Base-by-base conservation (phyloP, 35 echinoderm and acorn worm genomes). In the Holothuria glaberrima region DNA sequence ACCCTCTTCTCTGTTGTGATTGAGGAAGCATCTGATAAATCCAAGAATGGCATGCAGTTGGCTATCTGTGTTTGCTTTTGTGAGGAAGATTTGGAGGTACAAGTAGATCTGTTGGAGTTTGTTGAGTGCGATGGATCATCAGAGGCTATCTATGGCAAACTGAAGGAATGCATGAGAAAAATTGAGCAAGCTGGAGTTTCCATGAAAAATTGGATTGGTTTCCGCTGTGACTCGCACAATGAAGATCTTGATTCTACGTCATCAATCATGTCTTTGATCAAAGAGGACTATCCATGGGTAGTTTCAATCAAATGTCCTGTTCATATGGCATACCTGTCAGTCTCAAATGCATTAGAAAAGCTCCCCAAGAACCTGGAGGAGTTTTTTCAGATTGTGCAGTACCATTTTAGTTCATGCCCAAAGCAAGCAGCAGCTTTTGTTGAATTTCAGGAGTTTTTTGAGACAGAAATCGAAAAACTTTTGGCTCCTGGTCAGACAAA, bases 201-300 rank as follows among this genome's bases (percentile, higher is more conserved):
- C 48, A 84, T 84, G 59, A 61, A 84, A 28, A 84, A 84, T 21
- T 84, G 80, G 80, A 84, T 84, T 18, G 80, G 54, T 58, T 84
- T 84, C 27, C 80, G 80, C 20, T 62, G 80, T 12, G 80, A 84
- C 12, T 24, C 58, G 20, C 58, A 48, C 52, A 59, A 35, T 17
- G 54, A 26, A 48, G 56, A 30, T 21, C 50, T 54, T 12, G 32
- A 61, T 61, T 12, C 30, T 5, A 10, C 54, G 9, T 48, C 44
- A 21, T 84, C 80, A 34, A 13, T 84, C 19, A 61, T 18, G 52
- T 48, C n/a, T 13, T 58, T 84, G 56, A 17, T 84, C 2, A 84
- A 52, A 29, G 80, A 84, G 57, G 80, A 84, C 14, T 84, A 61
- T 56, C 80, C 80, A 0, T 84, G 80, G 80, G 80, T 84, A 17